Evolutionary conservation across 2,113 vertebrate species (phyloP).

Genomic region (Cephalopholis sonnerati): DNA sequence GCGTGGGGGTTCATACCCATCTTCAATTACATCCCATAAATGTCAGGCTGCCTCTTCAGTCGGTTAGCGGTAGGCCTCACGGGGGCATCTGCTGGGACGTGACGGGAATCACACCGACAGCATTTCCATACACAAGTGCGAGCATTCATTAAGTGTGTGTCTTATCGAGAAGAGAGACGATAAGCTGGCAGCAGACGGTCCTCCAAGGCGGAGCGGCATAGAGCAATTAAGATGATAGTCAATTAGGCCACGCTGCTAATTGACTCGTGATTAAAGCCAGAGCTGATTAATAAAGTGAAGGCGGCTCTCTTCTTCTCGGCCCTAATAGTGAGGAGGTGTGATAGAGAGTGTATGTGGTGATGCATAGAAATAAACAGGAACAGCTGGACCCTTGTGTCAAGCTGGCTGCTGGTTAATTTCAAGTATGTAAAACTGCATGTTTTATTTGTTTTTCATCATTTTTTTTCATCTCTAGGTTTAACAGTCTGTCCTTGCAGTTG

Average conservation of each 20-base stretch:
- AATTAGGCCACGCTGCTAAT: conserved; percentile 60
- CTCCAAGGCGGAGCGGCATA: conserved; percentile 28
- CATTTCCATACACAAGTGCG: conserved; percentile 38
- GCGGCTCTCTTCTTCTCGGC: not conserved
- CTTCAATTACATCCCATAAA: conserved; percentile 68
- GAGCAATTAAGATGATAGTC: conserved; percentile 54
- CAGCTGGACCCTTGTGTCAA: not conserved
- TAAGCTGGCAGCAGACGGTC: conserved; percentile 32
- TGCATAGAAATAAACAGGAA: not conserved
- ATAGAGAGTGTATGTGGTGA: conserved; percentile 1
- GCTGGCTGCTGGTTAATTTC: not conserved
- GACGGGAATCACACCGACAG: conserved; percentile 39
- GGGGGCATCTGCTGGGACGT: conserved; percentile 30
- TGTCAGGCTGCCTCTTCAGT: conserved; percentile 56
- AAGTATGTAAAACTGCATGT: no score
- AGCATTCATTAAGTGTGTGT: conserved; percentile 25
- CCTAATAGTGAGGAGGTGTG: conserved; percentile 1
- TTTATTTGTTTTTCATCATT: no score
- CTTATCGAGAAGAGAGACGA: conserved; percentile 5
- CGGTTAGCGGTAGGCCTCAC: conserved; percentile 25
- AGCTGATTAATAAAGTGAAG: conserved; percentile 52
- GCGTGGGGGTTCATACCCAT: conserved; percentile 49
- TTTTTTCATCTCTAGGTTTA: no score
- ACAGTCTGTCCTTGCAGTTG: no score
- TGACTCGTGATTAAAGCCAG: conserved; percentile 61